phyloP scores from a whole-genome alignment of 1,140 invertebrate species.

The Drosophila kikkawai region DNA sequence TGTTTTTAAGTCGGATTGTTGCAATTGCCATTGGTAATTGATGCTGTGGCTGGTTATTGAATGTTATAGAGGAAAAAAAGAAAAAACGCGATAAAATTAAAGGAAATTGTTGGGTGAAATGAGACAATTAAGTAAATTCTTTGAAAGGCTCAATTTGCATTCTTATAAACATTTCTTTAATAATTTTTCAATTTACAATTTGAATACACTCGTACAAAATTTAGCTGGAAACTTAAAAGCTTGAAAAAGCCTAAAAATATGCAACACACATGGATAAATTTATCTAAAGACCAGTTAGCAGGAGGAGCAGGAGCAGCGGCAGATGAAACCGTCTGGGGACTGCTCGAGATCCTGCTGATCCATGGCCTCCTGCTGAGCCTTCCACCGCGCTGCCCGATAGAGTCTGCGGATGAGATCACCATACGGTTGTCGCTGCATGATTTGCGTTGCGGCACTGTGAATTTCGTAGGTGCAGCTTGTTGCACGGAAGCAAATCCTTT shows the following conservation, averaged over 20 bases:
- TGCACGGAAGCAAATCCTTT: not conserved
- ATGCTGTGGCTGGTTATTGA: constrained; percentile 46
- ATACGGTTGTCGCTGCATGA: not conserved
- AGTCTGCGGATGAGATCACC: constrained; percentile 17
- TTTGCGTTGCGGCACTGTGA: not conserved
- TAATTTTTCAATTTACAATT: constrained; percentile 6
- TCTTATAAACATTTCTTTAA: not conserved
- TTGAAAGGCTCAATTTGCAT: not conserved
- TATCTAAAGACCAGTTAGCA: constrained; percentile 7
- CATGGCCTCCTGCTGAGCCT: constrained; percentile 1
- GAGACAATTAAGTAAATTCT: not conserved
- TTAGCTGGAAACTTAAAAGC: not conserved
- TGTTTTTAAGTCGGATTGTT: not conserved
- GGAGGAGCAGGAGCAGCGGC: constrained; percentile 23
- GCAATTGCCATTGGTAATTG: constrained; percentile 62
- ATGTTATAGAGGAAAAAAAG: constrained; percentile 1
- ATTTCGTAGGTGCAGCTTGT: constrained; percentile 25
- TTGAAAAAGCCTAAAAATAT: constrained; percentile 29
- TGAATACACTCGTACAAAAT: constrained; percentile 1
- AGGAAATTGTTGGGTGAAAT: constrained; percentile 11
- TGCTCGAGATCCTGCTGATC: constrained; percentile 11
- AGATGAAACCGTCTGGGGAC: not conserved
- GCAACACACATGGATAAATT: constrained; percentile 7
- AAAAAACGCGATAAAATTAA: constrained; percentile 22
- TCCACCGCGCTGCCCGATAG: constrained; percentile 10